Conservation (phyloP, 1,140 invertebrate genomes). For the Rhyacophila brunnea region DNA sequence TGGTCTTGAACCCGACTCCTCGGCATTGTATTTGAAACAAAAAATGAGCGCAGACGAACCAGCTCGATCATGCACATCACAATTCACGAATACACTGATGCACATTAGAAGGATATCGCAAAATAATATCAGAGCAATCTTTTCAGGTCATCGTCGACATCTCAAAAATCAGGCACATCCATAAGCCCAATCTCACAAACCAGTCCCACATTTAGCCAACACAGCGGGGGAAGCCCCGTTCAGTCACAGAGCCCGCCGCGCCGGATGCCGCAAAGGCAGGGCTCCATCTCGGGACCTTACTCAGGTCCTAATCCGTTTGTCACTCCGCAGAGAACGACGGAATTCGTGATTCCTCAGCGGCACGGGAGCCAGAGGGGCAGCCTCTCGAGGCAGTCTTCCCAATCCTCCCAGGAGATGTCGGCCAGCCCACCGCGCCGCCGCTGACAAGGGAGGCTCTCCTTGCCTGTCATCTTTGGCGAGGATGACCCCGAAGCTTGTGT, state of each 20-base stretch:
- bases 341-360: conserved; percentile 59
- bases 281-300: conserved; percentile 40
- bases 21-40: too few species aligned
- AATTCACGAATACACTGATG: too few species aligned
- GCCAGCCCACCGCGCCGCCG: conserved; percentile 22
- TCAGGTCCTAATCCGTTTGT: conserved; percentile 45
- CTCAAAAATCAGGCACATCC: conserved; percentile 4
- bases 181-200: conserved; percentile 16
- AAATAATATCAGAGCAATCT: neutral
- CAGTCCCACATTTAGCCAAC: conserved; percentile 40
- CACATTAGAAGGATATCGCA: neutral
- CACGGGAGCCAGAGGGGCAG: conserved; percentile 22
- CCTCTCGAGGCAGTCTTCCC: conserved; percentile 30
- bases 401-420: conserved; percentile 27
- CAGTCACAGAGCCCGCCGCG: conserved; percentile 43
- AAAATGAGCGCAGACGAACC: too few species aligned
- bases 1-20: too few species aligned
- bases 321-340: conserved; percentile 51
- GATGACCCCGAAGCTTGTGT: conserved; percentile 24
- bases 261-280: conserved; percentile 40
- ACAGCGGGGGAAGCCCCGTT: conserved; percentile 21
- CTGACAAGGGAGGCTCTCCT: conserved; percentile 30
- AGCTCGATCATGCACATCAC: too few species aligned
- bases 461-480: conserved; percentile 25
- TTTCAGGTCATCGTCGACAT: conserved; percentile 3